Conservation (phyloP, 2,888 invertebrate genomes). For the Pyrrhia umbra region DNA sequence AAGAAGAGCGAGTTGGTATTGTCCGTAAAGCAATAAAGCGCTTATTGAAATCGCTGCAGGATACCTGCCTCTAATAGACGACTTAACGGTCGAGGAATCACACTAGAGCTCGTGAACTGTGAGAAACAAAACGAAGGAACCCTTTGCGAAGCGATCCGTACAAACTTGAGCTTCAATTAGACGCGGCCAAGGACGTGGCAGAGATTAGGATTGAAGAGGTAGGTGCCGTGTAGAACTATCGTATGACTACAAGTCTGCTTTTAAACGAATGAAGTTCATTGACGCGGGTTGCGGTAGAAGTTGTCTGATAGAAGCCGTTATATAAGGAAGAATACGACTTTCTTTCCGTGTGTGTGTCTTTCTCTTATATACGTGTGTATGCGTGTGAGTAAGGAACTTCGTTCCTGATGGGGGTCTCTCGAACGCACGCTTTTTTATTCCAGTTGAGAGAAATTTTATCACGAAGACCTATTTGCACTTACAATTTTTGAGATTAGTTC, state of each 20-base stretch:
- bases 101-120: slow-evolving; percentile 40
- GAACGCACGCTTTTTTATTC: too few relatives aligned
- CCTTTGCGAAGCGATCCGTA: slow-evolving; percentile 54
- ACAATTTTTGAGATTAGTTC: neutral
- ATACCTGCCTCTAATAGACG: slow-evolving; percentile 54
- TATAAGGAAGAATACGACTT: too few relatives aligned
- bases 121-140: slow-evolving; percentile 56
- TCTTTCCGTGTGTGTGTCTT: too few relatives aligned
- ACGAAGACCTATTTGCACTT: neutral
- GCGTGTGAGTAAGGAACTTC: too few relatives aligned
- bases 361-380: too few relatives aligned
- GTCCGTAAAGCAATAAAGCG: slow-evolving; percentile 61
- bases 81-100: slow-evolving; percentile 56
- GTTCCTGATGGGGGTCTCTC: too few relatives aligned
- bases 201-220: slow-evolving; percentile 24
- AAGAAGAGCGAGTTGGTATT: slow-evolving; percentile 45
- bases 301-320: too few relatives aligned
- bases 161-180: slow-evolving; percentile 58
- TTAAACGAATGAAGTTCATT: too few relatives aligned
- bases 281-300: too few relatives aligned
- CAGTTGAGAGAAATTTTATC: too few relatives aligned
- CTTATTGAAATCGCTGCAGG: slow-evolving; percentile 67
- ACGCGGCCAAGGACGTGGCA: slow-evolving; percentile 22
- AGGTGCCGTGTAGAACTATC: neutral
- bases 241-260: neutral